Evolutionary conservation across 2,113 vertebrate genomes (phyloP), one percentile per base, ranked within the genome.

Genomic region (Odocoileus hemionus): DNA sequence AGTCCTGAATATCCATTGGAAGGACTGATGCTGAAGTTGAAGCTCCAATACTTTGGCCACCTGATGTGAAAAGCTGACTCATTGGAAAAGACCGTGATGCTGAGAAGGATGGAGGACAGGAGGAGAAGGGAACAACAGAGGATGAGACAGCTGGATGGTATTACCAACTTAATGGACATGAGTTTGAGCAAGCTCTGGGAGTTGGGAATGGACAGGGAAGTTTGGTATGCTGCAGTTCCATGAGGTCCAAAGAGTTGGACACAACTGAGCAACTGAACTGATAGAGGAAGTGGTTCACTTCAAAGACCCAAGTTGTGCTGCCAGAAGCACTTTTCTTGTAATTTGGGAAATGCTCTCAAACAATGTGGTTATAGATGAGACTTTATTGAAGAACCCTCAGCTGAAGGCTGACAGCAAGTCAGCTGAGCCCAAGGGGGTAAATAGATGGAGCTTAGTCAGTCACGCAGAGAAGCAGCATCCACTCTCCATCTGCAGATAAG

Each of bases 301-400:
- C 94, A 96, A 95, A 97, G 90, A 64, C 64, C 36, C 55, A 76
- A 55, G 58, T 79, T 96, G 79, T 94, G 91, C 54, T 94, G 30
- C 74, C 14, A 39, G 95, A 92, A 83, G 57, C 76, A 80, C 19
- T 79, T 87, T 70, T 93, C 84, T 82, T 91, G 5, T 54, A 76
- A 55, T 88, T 94, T 91, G 39, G n/a, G 88, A 96, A 91, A 95
- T 80, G 30, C 55, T 96, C 93, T 80, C 85, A 86, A 86, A 95
- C n/a, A 47, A 55, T 92, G 54, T 47, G 30, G 54, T 87, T 95
- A 47, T n/a, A 82, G 33, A 94, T 88, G 87, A 92, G 19, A 33
- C 12, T 89, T 92, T 76, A 67, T 54, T 91, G 85, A 80, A 86
- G 39, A 10, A 26, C 80, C 64, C 54, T 93, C 78, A 43, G 85